Evolutionary conservation across 2,797 vertebrate genomes (phyloP).

Genomic region (Eulemur rubriventer): DNA sequence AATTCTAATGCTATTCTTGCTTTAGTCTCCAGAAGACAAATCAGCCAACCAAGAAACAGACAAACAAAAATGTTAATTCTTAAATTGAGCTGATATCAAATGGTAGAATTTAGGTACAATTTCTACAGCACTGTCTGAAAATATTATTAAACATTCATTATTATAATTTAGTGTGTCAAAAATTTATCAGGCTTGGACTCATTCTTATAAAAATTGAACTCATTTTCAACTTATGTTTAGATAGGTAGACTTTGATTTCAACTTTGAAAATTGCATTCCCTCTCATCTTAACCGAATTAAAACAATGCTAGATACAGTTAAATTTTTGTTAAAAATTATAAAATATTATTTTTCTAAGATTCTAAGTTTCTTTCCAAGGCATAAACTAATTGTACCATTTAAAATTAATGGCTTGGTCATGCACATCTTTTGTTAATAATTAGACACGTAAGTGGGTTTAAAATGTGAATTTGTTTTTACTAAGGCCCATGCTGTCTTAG

Average conservation of each 20-base stretch:
- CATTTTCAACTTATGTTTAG: slow-evolving; percentile 8
- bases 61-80: background rate
- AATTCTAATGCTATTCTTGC: background rate
- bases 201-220: slow-evolving; percentile 9
- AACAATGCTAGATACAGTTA: slow-evolving; percentile 2
- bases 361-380: background rate
- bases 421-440: slow-evolving; percentile 27
- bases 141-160: background rate
- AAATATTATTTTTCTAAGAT: background rate
- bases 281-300: slow-evolving; percentile 48
- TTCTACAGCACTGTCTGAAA: background rate
- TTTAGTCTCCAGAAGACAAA: background rate
- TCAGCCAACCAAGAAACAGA: background rate
- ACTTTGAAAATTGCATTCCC: slow-evolving; percentile 17
- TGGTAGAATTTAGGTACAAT: background rate
- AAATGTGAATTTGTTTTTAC: slow-evolving; percentile 21
- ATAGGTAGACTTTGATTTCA: background rate
- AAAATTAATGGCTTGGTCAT: slow-evolving; percentile 38
- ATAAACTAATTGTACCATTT: background rate
- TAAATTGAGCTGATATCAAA: background rate
- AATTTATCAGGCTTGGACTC: background rate
- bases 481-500: background rate
- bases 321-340: background rate
- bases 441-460: background rate
- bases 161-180: slow-evolving; percentile 29